Percentiles rank a stretch among this genome's conserved stretches.
These are phyloP conservation scores for Notocelia uddmanniana DNA, from an alignment of 2,888 invertebrate genomes.

Conservation along the genomic window DNA sequence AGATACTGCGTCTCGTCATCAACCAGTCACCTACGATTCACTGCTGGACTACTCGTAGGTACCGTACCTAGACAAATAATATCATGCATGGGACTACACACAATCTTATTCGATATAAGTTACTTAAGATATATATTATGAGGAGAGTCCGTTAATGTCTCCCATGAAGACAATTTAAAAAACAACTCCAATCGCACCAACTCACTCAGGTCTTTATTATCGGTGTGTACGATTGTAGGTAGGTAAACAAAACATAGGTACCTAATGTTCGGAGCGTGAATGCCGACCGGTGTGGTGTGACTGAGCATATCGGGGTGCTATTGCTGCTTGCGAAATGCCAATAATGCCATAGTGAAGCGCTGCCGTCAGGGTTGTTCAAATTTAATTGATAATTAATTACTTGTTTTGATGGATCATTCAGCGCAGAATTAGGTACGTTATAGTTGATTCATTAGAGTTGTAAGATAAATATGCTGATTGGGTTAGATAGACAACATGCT, in stretches of 20 bases:
- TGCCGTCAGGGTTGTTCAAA: conserved; percentile 51
- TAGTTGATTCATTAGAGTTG: not conserved
- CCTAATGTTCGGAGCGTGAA: conserved; percentile 55
- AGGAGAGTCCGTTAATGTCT: too few species aligned
- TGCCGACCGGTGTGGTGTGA: conserved; percentile 55
- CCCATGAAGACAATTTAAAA: not conserved
- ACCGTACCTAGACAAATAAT: too few species aligned
- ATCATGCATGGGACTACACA: not conserved
- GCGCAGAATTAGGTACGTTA: not conserved
- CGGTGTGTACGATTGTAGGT: conserved; percentile 1
- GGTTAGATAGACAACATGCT: not conserved
- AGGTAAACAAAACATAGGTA: conserved; percentile 27
- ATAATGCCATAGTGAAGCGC: conserved; percentile 59
- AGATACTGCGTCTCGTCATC: not conserved
- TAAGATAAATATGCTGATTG: not conserved
- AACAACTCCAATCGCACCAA: not conserved
- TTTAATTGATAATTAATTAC: not conserved
- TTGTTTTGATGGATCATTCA: not conserved
- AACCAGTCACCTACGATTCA: too few species aligned
- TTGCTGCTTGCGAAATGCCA: conserved; percentile 59
- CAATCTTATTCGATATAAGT: not conserved
- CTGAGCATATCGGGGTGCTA: conserved; percentile 57
- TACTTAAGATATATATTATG: too few species aligned
- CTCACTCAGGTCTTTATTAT: conserved; percentile 11
- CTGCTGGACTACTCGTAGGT: too few species aligned